A percentile compares a stretch with the other conserved stretches of the same genome.
Conservation (phyloP, 2,113 vertebrate species). For the Stictonetta naevosa region DNA sequence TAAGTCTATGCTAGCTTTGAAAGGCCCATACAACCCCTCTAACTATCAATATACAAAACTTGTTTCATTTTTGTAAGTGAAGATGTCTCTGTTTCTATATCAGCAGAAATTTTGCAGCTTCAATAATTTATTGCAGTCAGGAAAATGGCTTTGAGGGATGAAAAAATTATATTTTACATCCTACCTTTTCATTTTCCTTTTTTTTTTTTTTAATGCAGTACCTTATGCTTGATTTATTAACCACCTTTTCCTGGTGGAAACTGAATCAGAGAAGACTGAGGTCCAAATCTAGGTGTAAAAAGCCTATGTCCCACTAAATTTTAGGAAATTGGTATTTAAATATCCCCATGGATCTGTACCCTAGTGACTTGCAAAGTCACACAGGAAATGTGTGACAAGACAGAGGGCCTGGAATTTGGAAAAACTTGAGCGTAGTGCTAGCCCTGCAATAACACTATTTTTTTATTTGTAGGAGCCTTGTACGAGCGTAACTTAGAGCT, state of each 20-base stretch:
- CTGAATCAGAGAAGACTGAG: not conserved
- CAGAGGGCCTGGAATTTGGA: not conserved
- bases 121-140: not conserved
- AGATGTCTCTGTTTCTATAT: not conserved
- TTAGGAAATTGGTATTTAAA: not conserved
- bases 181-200: not conserved
- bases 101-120: not conserved
- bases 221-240: not conserved
- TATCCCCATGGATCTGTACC: not conserved
- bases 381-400: not conserved
- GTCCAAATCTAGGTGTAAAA: not conserved
- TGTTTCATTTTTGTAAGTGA: not conserved
- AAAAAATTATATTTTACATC: not conserved
- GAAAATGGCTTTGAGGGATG: constrained; percentile 2
- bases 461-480: not conserved
- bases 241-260: not conserved
- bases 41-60: not conserved
- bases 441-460: not conserved
- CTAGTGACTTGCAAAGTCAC: not conserved
- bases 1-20: not conserved
- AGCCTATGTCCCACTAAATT: not conserved
- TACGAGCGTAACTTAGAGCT: accelerated
- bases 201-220: not conserved
- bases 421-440: not conserved
- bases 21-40: not conserved